Conservation (phyloP, 2,797 vertebrate genomes). For the Scarus forsteni region DNA sequence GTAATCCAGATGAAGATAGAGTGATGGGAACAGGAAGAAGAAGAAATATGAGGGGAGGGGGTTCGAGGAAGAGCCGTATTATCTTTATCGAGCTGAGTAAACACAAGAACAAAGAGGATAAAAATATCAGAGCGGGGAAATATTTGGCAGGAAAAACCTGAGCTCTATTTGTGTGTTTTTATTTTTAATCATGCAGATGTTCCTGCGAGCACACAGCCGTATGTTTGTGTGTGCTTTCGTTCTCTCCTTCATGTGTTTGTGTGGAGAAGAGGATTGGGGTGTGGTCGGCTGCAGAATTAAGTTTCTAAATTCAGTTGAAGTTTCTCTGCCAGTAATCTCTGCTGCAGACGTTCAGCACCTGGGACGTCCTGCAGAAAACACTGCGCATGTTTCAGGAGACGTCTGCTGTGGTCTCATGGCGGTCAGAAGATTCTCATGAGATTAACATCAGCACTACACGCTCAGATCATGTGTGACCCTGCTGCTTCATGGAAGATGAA, state of each 20-base stretch:
- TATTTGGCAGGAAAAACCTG: slow-evolving; percentile 46
- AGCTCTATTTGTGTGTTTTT: slow-evolving; percentile 36
- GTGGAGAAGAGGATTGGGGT: slow-evolving; percentile 32
- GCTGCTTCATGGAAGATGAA: slow-evolving; percentile 17
- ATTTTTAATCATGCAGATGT: slow-evolving; percentile 32
- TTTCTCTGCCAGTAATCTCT: slow-evolving; percentile 26
- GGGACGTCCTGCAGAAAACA: slow-evolving; percentile 14
- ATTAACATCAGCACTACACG: slow-evolving; percentile 12
- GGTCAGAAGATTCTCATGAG: slow-evolving; percentile 49
- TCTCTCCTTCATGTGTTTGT: not conserved
- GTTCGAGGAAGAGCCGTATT: slow-evolving; percentile 59
- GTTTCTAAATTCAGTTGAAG: slow-evolving; percentile 9
- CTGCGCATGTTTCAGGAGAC: not conserved
- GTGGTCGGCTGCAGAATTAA: slow-evolving; percentile 41
- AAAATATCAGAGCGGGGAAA: slow-evolving; percentile 64
- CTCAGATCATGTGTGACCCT: slow-evolving; percentile 16
- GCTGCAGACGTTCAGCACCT: slow-evolving; percentile 22
- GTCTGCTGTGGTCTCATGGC: slow-evolving; percentile 15
- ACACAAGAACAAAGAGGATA: slow-evolving; percentile 64
- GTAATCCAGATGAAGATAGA: slow-evolving; percentile 50
- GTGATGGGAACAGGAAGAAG: slow-evolving; percentile 38
- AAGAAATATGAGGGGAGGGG: slow-evolving; percentile 59
- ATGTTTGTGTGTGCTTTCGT: not conserved
- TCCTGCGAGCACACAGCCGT: not conserved
- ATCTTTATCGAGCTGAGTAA: slow-evolving; percentile 64